A percentile compares a stretch with the other conserved stretches of the same genome.
Conservation (phyloP, 2,888 invertebrate species). For the Taenaris catops region DNA sequence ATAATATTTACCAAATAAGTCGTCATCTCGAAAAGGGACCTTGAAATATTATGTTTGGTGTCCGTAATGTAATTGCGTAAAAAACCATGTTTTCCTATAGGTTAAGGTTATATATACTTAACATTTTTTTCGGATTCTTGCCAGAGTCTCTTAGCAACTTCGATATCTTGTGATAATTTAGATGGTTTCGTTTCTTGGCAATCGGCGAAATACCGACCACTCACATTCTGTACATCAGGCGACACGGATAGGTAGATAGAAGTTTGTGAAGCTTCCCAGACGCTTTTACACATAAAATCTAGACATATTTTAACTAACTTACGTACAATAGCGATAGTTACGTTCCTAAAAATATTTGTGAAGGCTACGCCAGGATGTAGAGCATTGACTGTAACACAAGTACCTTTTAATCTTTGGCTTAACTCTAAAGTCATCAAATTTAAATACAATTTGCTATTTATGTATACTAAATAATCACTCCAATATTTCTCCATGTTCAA, state of each 20-base stretch:
- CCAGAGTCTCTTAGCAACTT: conserved; percentile 82
- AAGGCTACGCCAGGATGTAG: conserved; percentile 86
- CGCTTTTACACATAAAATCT: conserved; percentile 73
- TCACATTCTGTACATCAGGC: conserved; percentile 78
- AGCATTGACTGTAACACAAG: conserved; percentile 83
- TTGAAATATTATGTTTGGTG: too few species aligned
- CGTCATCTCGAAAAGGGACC: too few species aligned
- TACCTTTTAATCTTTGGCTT: conserved; percentile 76
- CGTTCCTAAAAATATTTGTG: conserved; percentile 83
- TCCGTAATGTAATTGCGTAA: too few species aligned
- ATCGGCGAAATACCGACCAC: conserved; percentile 84
- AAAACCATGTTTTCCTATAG: too few species aligned
- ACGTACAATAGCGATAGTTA: conserved; percentile 59
- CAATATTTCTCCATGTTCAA: conserved; percentile 73
- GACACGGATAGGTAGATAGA: conserved; percentile 76
- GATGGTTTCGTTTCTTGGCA: conserved; percentile 72
- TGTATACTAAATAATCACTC: conserved; percentile 68
- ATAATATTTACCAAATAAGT: too few species aligned
- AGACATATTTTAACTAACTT: conserved; percentile 38
- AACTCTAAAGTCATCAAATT: conserved; percentile 83
- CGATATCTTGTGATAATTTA: conserved; percentile 69
- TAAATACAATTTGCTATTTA: conserved; percentile 81
- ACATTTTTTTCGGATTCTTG: conserved; percentile 80
- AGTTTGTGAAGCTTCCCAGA: conserved; percentile 83
- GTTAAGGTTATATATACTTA: conserved; percentile 37